Base-by-base conservation (phyloP, 2,113 vertebrate species). In the Pangasianodon hypophthalmus region DNA sequence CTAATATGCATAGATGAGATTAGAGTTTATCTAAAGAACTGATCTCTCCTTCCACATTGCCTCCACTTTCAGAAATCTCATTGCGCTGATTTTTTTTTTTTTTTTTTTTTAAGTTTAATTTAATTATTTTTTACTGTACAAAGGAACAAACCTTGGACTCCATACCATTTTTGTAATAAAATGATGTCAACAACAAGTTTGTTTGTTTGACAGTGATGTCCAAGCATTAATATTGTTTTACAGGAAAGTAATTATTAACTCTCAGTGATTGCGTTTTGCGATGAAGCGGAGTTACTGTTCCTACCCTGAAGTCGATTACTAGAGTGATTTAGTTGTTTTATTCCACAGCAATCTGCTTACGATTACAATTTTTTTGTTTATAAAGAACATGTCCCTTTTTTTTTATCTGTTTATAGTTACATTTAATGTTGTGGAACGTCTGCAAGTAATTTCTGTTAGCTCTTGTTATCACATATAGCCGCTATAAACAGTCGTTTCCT, bases 111-210 rank as follows among this genome's bases (percentile, higher is more conserved):
- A 92, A 95, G 92, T 95, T 96, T 96, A 94, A 95, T 96, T 96
- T 96, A 96, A 92, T 95, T 96, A 94, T 96, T 96, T 96, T 96
- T 96, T 96, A 96, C 95, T 96, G 95, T 96, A 96, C 93, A 96
- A 95, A 95, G 94, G 90, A 95, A 93, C 94, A 94, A 95, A 96
- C 94, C 95, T 94, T 96, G 95, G 96, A 96, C 95, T 96, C 93
- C 93, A 94, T 95, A 95, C 94, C 94, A 94, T 94, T 95, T 93
- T 91, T 93, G 94, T 95, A 96, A 96, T 96, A 96, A 96, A 96
- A 96, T 94, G 85, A 94, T 95, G 94, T 95, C 93, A 93, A 95
- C 18, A 93, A 93, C 93, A 93, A 93, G 92, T 73, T 11, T 48
- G 21, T 88, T 73, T 77, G 62, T 90, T 71, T 44, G 41, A 50